Conservation (phyloP, 2,113 vertebrate genomes). For the Campylomormyrus tamandua region DNA sequence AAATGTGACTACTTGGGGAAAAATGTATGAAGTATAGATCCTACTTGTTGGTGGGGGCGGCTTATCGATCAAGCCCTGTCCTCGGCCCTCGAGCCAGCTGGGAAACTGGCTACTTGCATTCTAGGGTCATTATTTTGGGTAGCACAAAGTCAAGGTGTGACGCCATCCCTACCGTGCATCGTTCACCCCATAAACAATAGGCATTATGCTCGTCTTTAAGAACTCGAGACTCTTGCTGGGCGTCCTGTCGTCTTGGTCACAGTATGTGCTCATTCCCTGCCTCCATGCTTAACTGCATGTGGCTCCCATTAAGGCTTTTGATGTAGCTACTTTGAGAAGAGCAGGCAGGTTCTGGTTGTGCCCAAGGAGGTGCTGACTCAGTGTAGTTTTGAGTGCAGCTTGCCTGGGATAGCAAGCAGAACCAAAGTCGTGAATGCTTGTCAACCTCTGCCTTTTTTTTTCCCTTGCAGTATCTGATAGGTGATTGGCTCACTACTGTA, state of each 20-base stretch:
- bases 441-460: not conserved
- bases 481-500: not conserved
- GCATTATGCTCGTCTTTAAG: not conserved
- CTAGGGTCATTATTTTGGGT: not conserved
- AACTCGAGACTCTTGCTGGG: not conserved
- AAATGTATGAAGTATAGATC: not conserved
- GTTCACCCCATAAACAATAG: not conserved
- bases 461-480: not conserved
- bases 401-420: not conserved
- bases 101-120: not conserved
- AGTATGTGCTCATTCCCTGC: not conserved
- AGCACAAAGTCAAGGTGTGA: not conserved
- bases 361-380: conserved; percentile 27
- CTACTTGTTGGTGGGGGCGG: not conserved
- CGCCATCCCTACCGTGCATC: not conserved
- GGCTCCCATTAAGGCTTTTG: conserved; percentile 33
- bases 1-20: not conserved
- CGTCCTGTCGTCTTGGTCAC: not conserved
- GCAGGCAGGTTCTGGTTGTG: conserved; percentile 10
- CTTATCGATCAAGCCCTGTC: not conserved
- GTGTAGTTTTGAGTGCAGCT: conserved; percentile 4
- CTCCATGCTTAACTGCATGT: conserved; percentile 25
- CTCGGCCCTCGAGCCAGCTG: not conserved
- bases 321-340: conserved; percentile 20
- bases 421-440: not conserved